Conservation (phyloP, 2,113 vertebrate genomes). For the Cygnus buccinator region DNA sequence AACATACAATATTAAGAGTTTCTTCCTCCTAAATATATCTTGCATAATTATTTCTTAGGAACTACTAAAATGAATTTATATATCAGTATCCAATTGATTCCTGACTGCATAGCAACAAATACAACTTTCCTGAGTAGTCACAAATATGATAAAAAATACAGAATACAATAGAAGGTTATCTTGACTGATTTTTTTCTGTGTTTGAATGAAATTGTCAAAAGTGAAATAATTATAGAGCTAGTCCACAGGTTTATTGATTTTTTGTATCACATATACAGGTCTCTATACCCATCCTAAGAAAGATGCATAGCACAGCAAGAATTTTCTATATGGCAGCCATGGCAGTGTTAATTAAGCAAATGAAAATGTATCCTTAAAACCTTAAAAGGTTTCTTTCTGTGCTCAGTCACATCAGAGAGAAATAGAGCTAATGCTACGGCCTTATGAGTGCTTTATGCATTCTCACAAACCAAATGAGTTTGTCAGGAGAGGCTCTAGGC, state of each 20-base stretch:
- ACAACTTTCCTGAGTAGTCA: neutral
- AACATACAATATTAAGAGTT: neutral
- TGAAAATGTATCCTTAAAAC: constrained; percentile 42
- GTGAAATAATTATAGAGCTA: neutral
- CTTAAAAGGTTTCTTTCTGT: constrained; percentile 47
- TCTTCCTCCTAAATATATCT: neutral
- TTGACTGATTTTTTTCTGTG: neutral
- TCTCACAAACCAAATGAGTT: constrained; percentile 69
- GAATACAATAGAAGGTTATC: neutral
- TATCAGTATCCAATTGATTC: neutral
- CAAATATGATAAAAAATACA: neutral
- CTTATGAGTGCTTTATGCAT: constrained; percentile 66
- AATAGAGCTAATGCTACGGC: constrained; percentile 54
- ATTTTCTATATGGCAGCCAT: neutral
- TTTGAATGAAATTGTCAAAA: neutral
- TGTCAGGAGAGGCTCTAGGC: constrained; percentile 67
- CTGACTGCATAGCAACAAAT: neutral
- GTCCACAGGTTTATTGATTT: neutral
- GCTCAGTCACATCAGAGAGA: constrained; percentile 16
- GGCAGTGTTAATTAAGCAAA: constrained; percentile 46
- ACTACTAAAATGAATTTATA: neutral
- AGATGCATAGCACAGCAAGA: neutral
- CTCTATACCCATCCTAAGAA: neutral
- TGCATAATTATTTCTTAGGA: neutral
- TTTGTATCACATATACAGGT: neutral